phyloP scores from a whole-genome alignment of 53 echinoderm and acorn worm genomes.

The Pentamera pediparva region DNA sequence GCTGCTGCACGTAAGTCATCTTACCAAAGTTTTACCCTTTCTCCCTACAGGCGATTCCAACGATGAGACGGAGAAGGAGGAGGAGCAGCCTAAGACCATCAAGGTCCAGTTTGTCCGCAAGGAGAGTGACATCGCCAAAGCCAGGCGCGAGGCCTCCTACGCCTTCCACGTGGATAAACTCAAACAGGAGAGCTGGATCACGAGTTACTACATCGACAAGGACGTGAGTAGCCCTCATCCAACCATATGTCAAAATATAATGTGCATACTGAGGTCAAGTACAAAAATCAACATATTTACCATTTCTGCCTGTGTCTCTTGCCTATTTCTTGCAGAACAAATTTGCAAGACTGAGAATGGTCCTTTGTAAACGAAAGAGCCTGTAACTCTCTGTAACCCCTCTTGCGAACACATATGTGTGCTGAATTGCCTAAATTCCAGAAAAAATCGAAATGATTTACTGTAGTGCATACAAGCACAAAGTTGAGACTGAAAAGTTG shows the following conservation, averaged over 20 bases:
- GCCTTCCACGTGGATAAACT: conserved; percentile 72
- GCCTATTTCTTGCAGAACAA: too few species aligned
- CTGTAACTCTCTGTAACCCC: too few species aligned
- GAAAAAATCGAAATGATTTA: too few species aligned
- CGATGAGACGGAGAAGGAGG: conserved; percentile 70
- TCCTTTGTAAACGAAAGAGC: too few species aligned
- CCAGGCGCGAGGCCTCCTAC: conserved; percentile 72
- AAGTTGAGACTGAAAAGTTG: too few species aligned
- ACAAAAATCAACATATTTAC: background rate
- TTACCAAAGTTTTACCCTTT: background rate
- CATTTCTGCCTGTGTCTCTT: background rate
- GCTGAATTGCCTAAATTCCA: too few species aligned
- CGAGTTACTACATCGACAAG: conserved; percentile 49
- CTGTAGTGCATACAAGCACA: too few species aligned
- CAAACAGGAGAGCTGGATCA: conserved; percentile 68
- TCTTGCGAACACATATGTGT: too few species aligned
- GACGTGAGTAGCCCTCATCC: conserved; percentile 35
- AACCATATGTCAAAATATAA: background rate
- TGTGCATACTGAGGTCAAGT: too few species aligned
- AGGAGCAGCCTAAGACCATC: conserved; percentile 86
- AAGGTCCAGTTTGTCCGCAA: conserved; percentile 87
- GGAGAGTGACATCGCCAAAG: conserved; percentile 95
- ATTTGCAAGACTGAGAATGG: too few species aligned
- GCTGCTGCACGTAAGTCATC: background rate
- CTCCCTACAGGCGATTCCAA: conserved; percentile 51